Evolutionary conservation across 2,888 invertebrate species (phyloP).

Genomic region (Trimorus sp.): DNA sequence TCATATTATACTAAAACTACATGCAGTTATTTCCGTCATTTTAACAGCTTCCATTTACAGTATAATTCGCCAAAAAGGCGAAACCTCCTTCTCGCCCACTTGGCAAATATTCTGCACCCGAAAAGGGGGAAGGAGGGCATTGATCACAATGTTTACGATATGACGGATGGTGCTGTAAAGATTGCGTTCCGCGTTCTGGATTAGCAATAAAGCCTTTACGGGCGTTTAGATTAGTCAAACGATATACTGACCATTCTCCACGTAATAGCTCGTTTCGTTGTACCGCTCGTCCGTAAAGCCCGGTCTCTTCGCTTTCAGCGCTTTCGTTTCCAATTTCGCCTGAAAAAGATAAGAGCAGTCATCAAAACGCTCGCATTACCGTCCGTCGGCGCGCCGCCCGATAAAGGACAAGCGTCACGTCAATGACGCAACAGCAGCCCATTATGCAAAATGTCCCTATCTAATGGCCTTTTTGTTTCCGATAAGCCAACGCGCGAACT

Average conservation of each 20-base stretch:
- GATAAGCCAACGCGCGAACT: not conserved
- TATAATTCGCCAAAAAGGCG: too few species aligned
- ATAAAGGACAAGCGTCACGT: slow-evolving; percentile 49
- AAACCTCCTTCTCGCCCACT: too few species aligned
- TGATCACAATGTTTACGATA: slow-evolving; percentile 22
- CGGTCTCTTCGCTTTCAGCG: slow-evolving; percentile 93
- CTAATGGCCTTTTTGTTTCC: not conserved
- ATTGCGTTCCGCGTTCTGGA: slow-evolving; percentile 32
- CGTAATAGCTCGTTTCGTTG: slow-evolving; percentile 97
- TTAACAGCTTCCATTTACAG: too few species aligned
- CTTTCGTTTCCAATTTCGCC: slow-evolving; percentile 96
- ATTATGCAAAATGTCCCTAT: slow-evolving; percentile 34
- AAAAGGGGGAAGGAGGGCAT: not conserved
- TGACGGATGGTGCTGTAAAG: slow-evolving; percentile 35
- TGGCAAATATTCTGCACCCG: too few species aligned
- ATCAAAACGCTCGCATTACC: slow-evolving; percentile 53
- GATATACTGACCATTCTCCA: slow-evolving; percentile 92
- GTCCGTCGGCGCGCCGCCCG: slow-evolving; percentile 24
- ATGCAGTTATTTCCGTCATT: too few species aligned
- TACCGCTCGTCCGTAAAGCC: slow-evolving; percentile 96
- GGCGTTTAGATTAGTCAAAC: slow-evolving; percentile 61
- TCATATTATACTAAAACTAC: too few species aligned
- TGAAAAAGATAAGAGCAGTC: slow-evolving; percentile 83
- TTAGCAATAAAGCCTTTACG: slow-evolving; percentile 51
- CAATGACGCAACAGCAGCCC: slow-evolving; percentile 40